These are phyloP conservation scores for Epinephelus fuscoguttatus DNA, from an alignment of 2,113 vertebrate species.

Conservation along the genomic window DNA sequence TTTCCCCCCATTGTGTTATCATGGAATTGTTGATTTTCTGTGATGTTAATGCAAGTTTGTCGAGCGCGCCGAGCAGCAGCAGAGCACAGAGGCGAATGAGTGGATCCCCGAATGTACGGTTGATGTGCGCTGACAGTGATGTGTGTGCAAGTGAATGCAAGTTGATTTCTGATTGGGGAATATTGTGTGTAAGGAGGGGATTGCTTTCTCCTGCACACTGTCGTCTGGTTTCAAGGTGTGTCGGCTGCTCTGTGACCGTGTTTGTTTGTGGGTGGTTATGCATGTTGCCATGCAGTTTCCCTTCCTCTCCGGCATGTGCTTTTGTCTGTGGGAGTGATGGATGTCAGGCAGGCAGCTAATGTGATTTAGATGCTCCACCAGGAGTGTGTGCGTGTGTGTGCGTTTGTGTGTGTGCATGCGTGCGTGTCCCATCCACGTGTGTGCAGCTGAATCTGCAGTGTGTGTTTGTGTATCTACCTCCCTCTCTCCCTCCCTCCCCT, in stretches of 20 bases:
- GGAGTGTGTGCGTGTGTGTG: constrained; percentile 54
- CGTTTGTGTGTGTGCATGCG: background rate
- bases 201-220: constrained; percentile 21
- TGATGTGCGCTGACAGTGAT: constrained; percentile 63
- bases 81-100: constrained; percentile 17
- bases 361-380: constrained; percentile 85
- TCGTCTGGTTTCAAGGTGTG: constrained; percentile 67
- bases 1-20: constrained; percentile 37
- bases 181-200: constrained; percentile 38
- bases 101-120: constrained; percentile 5
- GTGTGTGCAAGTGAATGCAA: constrained; percentile 48
- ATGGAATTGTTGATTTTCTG: constrained; percentile 54
- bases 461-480: constrained; percentile 53
- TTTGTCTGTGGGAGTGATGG: constrained; percentile 86
- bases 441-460: constrained; percentile 70
- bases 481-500: constrained; percentile 15
- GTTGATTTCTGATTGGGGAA: constrained; percentile 63
- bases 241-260: constrained; percentile 55
- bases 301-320: constrained; percentile 72
- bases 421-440: constrained; percentile 45
- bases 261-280: constrained; percentile 68
- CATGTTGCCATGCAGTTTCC: constrained; percentile 81
- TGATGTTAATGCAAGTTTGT: constrained; percentile 46
- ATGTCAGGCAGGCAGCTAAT: constrained; percentile 84
- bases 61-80: constrained; percentile 9